Percentiles rank a stretch among this genome's conserved stretches.
Evolutionary conservation across 1,140 invertebrate genomes (phyloP).

Genomic region (Psix sp.): DNA sequence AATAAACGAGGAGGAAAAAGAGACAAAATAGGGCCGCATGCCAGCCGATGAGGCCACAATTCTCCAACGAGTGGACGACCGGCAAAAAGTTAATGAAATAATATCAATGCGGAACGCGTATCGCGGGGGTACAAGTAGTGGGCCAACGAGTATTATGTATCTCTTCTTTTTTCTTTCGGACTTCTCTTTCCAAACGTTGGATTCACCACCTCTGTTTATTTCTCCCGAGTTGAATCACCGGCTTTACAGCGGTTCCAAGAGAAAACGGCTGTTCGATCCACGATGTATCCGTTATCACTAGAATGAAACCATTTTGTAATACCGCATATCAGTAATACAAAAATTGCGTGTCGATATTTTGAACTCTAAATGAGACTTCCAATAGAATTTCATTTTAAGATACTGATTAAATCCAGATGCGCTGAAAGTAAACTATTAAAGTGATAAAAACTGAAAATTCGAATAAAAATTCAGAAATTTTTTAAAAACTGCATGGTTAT

Average conservation of each 20-base stretch:
- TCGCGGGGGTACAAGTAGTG: conserved; percentile 73
- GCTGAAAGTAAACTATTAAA: no score
- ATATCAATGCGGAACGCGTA: conserved; percentile 76
- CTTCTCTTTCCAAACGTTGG: conserved; percentile 42
- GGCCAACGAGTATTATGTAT: conserved; percentile 68
- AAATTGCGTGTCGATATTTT: no score
- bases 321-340: no score
- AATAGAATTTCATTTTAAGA: no score
- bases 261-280: conserved; percentile 2
- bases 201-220: conserved; percentile 38
- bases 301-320: no score
- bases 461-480: no score
- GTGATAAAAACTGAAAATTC: no score
- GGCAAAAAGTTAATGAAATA: conserved; percentile 76
- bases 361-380: no score
- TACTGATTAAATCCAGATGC: no score
- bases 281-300: no score
- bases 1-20: conserved; percentile 48
- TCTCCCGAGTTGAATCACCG: conserved; percentile 26
- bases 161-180: conserved; percentile 22
- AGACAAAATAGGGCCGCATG: conserved; percentile 62
- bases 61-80: conserved; percentile 51
- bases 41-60: conserved; percentile 62
- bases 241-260: conserved; percentile 20
- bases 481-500: no score